phyloP scores from a whole-genome alignment of 2,797 vertebrate species.

The Delichon dasypus region DNA sequence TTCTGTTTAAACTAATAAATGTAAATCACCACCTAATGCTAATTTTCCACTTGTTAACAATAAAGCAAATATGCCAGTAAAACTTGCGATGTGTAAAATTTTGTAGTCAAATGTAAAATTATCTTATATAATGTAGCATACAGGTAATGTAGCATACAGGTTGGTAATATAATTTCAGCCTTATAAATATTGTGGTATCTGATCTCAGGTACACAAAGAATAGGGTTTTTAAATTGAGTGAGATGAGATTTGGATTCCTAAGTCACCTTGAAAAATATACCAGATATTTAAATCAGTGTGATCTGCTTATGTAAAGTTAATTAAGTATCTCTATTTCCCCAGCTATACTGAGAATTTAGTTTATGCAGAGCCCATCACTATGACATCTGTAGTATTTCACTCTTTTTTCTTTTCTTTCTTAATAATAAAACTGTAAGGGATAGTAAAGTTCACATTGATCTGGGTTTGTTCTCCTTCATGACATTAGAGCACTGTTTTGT shows the following conservation, averaged over 20 bases:
- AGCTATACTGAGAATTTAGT: neutral
- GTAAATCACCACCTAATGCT: slow-evolving; percentile 3
- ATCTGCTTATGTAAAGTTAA: neutral
- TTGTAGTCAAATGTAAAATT: neutral
- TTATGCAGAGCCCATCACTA: neutral
- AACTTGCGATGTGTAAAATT: neutral
- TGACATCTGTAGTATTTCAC: neutral
- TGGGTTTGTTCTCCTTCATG: neutral
- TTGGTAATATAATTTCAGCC: neutral
- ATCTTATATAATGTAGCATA: neutral
- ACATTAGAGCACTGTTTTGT: neutral
- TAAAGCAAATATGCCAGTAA: slow-evolving; percentile 38
- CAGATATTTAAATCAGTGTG: neutral
- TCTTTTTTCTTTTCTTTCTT: neutral
- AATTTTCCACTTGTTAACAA: slow-evolving; percentile 49
- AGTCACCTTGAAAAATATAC: neutral
- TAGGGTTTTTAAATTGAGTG: neutral
- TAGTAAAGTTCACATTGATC: neutral
- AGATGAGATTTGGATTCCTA: neutral
- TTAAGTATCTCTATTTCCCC: neutral
- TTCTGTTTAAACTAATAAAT: slow-evolving; percentile 36
- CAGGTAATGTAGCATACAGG: neutral
- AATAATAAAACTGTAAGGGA: neutral
- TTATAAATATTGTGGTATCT: neutral
- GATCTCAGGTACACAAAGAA: neutral